A percentile compares a stretch with the other conserved stretches of the same genome.
Conservation (phyloP, 2,113 vertebrate genomes). For the Lonchura striata region DNA sequence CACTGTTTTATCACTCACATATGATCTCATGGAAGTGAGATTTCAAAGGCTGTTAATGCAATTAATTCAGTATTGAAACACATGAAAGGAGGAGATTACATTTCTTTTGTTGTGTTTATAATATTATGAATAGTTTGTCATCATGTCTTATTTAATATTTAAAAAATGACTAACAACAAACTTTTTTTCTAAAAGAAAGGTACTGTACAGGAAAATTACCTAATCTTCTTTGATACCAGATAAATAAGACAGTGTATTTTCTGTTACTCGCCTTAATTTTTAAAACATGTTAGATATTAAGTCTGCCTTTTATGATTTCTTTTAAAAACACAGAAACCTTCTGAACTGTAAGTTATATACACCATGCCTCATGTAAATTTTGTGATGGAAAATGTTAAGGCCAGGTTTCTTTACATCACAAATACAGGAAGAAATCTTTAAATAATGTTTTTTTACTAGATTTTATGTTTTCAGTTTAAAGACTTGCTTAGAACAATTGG, state of each 20-base stretch:
- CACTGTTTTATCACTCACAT: not conserved
- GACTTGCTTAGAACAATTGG: not conserved
- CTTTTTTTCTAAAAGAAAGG: not conserved
- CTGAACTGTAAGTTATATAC: not conserved
- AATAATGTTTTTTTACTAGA: not conserved
- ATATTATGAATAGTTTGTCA: not conserved
- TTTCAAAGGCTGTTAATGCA: not conserved
- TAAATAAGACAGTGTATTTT: not conserved
- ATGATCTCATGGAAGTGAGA: not conserved
- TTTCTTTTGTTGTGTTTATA: not conserved
- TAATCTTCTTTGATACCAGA: not conserved
- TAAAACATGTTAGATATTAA: not conserved
- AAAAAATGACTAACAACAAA: not conserved
- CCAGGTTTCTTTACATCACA: not conserved
- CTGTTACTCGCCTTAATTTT: not conserved
- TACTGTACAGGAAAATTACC: not conserved
- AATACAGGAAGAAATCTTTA: not conserved
- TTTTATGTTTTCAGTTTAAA: not conserved
- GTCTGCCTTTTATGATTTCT: not conserved
- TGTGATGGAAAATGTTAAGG: not conserved
- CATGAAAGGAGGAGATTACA: not conserved
- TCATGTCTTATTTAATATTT: not conserved
- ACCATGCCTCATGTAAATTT: accelerated
- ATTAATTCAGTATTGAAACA: not conserved
- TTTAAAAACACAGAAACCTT: not conserved